phyloP scores from a whole-genome alignment of 2,113 vertebrate species.

The Tragelaphus buxtoni region DNA sequence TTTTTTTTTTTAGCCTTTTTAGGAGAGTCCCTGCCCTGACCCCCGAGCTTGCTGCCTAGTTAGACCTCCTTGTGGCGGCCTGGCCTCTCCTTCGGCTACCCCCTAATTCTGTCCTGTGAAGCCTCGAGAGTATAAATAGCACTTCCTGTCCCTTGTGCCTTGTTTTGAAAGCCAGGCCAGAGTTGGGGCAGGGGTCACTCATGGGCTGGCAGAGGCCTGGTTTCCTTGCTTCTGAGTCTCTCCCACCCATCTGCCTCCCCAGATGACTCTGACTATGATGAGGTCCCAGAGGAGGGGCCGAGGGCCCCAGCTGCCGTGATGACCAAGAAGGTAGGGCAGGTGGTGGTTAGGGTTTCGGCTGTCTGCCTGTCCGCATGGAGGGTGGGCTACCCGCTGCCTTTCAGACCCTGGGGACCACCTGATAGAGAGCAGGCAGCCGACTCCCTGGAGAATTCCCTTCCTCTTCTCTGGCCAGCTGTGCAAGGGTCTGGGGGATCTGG shows the following conservation, averaged over 20 bases:
- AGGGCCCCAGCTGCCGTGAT: slow-evolving; percentile 50
- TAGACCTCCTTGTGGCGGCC: slow-evolving; percentile 18
- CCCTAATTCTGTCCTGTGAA: background rate
- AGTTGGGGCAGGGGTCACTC: background rate
- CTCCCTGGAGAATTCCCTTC: background rate
- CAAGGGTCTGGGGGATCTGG: background rate
- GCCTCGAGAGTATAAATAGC: slow-evolving; percentile 43
- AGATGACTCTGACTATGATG: slow-evolving; percentile 76
- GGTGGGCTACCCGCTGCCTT: background rate
- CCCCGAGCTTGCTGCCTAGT: background rate
- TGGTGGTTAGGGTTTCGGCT: background rate
- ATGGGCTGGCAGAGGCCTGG: background rate
- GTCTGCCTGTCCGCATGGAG: background rate
- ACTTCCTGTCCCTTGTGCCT: slow-evolving; percentile 47
- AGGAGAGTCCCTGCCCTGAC: background rate
- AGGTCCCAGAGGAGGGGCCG: slow-evolving; percentile 52
- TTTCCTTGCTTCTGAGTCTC: background rate
- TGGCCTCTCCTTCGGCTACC: background rate
- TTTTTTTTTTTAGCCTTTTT: background rate
- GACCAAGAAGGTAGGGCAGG: slow-evolving; percentile 67
- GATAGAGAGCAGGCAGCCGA: background rate
- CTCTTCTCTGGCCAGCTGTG: background rate
- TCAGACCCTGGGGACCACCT: background rate
- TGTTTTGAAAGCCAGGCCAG: slow-evolving; percentile 11
- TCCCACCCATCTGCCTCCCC: background rate